Conservation (phyloP, 1,140 invertebrate species). For the Armadillidium nasatum region DNA sequence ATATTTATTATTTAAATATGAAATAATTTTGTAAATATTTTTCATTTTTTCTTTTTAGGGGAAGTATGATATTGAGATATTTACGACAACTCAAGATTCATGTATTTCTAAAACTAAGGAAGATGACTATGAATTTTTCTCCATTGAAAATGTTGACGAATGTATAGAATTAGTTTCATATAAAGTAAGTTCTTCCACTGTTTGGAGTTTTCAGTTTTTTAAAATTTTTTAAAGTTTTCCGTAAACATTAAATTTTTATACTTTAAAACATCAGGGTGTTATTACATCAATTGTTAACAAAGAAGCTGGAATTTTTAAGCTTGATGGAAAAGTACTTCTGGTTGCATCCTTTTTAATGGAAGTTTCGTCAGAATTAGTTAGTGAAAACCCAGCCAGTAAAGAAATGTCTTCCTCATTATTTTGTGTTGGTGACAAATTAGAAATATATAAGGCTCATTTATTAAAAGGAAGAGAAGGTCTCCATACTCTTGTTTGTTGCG, state of each 20-base stretch:
- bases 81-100: neutral
- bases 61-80: neutral
- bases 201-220: no score
- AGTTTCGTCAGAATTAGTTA: neutral
- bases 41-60: neutral
- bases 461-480: neutral
- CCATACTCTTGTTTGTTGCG: neutral
- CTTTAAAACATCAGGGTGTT: neutral
- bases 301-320: neutral
- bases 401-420: neutral
- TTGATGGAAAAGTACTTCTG: neutral
- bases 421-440: neutral
- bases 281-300: neutral
- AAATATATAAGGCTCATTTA: neutral
- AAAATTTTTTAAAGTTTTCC: no score
- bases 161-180: no score
- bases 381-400: neutral
- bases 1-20: no score
- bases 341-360: neutral
- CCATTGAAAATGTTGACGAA: no score
- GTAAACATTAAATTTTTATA: no score
- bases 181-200: no score
- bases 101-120: no score
- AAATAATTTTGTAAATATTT: neutral
- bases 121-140: no score